Evolutionary conservation across 2,797 vertebrate genomes (phyloP), one percentile per base, ranked within the genome.

Genomic region (Potorous gilbertii): DNA sequence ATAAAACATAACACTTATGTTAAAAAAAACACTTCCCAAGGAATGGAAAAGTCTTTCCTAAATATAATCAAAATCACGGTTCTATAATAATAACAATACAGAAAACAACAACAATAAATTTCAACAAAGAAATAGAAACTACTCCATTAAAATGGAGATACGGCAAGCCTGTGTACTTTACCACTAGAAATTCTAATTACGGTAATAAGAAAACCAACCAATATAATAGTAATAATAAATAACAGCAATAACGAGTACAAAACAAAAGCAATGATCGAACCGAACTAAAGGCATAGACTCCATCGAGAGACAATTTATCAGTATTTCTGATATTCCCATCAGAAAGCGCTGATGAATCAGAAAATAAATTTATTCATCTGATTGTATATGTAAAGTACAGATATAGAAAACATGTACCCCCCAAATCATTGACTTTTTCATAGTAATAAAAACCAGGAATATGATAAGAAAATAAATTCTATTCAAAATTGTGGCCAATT

Each of bases 141-240:
- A 2, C 2, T 46, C 18, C 29, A n/a, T 10, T 40, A 21, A 74
- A 2, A 66, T 24, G 1, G 0, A 2, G 12, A 40, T 40, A 21
- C 0, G 0, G 34, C 1, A 24, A 74, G 16, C 10, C 40, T 40
- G 21, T 74, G 0, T 21, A 46, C 6, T 24, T 24, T 12, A 1
- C 12, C n/a, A 40, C 18, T 74, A 24, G n/a, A 81, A 81, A 46
- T 81, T 3, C 8, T 24, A 81, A 24, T 40, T 81, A 81, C 10
- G 6, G n/a, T 40, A 9, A 9, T 46, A 21, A 21, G 46, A 46
- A 81, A 66, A n/a, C 0, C 5, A 66, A n/a, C 3, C 0, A 40
- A 21, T 21, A 18, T 18, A 24, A 74, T 24, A 46, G 6, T 21
- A 74, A 74, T 2, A 40, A 34, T 8, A 18, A 9, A 21, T 21